A percentile compares a stretch with the other conserved stretches of the same genome.
Evolutionary conservation across 2,888 invertebrate genomes (phyloP).

Genomic region (Athrips mouffetella): DNA sequence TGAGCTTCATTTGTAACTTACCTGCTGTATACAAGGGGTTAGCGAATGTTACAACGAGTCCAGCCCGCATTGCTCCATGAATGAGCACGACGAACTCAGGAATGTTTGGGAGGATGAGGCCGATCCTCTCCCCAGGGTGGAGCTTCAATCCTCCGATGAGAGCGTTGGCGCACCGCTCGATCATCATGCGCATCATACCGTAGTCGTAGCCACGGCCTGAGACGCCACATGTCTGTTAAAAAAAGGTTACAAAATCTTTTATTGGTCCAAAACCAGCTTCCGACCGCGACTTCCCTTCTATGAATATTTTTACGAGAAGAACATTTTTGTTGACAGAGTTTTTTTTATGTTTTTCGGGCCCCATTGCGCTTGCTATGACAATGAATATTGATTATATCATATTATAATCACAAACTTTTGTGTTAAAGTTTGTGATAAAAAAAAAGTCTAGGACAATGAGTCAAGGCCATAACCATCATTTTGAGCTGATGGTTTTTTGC

Average conservation of each 20-base stretch:
- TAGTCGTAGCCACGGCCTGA: conserved; percentile 82
- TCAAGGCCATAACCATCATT: too few relatives aligned
- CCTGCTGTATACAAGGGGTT: conserved; percentile 84
- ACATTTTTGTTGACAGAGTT: too few relatives aligned
- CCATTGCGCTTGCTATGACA: too few relatives aligned
- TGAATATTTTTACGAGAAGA: too few relatives aligned
- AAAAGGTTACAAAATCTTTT: not conserved
- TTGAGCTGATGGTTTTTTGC: too few relatives aligned
- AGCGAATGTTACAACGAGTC: conserved; percentile 82
- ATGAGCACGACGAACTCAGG: conserved; percentile 83
- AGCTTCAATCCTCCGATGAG: conserved; percentile 76
- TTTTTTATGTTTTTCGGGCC: too few relatives aligned
- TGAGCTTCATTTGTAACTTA: conserved; percentile 78
- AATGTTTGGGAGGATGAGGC: conserved; percentile 83
- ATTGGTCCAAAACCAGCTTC: too few relatives aligned
- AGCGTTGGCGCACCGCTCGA: conserved; percentile 78
- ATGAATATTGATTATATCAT: too few relatives aligned
- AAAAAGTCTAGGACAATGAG: too few relatives aligned
- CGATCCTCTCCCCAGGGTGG: conserved; percentile 80
- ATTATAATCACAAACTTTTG: too few relatives aligned
- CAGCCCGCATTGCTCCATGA: conserved; percentile 82
- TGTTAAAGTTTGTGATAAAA: too few relatives aligned
- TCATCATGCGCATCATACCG: conserved; percentile 78
- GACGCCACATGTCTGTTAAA: conserved; percentile 80
- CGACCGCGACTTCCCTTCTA: too few relatives aligned